Base-by-base conservation (phyloP, 2,888 invertebrate genomes). In the Lasioglossum oenotherae region DNA sequence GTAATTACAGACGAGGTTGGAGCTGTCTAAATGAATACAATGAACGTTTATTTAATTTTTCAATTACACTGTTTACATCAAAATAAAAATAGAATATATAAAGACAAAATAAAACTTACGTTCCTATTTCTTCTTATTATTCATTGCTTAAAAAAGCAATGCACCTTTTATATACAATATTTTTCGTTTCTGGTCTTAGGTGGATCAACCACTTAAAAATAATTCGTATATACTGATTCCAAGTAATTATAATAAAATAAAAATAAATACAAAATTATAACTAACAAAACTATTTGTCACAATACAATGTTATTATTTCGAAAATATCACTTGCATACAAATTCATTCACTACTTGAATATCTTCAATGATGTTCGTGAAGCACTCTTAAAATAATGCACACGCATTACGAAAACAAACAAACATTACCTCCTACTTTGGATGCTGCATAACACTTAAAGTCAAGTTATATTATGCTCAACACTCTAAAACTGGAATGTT, bases 401-500 rank as follows among this genome's bases (percentile, higher is more conserved):
- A 80, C 35, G 74, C 12, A 73, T 38, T 76, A 14, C 69, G 41
- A 81, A 78, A 31, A 49, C 67, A 73, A 57, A 74, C n/a, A 81
- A 35, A 69, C 35, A 53, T 60, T 73, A 73, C 27, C 1, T 16
- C 73, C 86, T 76, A 81, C 86, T 81, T 86, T 85, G 69, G 81
- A 60, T 79, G 67, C 49, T 79, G 78, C 31, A 38, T 78, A 77
- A 67, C 35, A 44, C 72, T 80, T 80, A 83, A 79, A 78, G 75
- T 80, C 79, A 85, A 74, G 14, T 78, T 82, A 85, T 73, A 73
- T 71, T 82, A 53, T 81, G 75, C 77, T 86, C 53, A 77, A 88
- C 76, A 73, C 71, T 82, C 69, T 84, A 82, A 75, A 74, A 71
- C 23, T 85, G 90, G 91, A 90, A 90, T 90, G 90, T 89, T 86